These are phyloP conservation scores for Ctenopoma multispine DNA, from an alignment of 2,797 vertebrate genomes.

Conservation along the genomic window DNA sequence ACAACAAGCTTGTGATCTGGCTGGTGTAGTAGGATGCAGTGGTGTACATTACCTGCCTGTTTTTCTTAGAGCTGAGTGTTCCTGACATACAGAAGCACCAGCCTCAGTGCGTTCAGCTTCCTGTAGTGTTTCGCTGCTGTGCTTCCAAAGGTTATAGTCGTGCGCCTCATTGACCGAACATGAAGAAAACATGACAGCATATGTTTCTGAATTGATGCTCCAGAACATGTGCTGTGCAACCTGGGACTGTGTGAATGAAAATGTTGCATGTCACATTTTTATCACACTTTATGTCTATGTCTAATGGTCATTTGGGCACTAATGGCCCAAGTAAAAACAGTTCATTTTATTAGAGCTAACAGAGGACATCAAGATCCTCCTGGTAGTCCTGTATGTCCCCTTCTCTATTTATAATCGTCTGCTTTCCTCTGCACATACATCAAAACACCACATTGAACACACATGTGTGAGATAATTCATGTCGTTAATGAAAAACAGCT, in stretches of 20 bases:
- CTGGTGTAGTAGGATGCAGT: constrained; percentile 13
- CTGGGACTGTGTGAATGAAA: constrained; percentile 19
- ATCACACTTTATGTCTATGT: constrained; percentile 13
- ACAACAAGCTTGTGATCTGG: constrained; percentile 18
- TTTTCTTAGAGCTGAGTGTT: constrained; percentile 1
- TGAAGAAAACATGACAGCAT: constrained; percentile 30
- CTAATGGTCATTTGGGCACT: constrained; percentile 30
- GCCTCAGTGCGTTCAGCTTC: constrained; percentile 7
- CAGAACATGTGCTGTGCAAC: constrained; percentile 20
- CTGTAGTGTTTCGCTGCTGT: constrained; percentile 35
- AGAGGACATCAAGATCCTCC: constrained; percentile 47
- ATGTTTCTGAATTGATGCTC: constrained; percentile 47
- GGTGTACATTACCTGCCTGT: constrained; percentile 14
- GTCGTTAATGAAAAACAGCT: constrained; percentile 52
- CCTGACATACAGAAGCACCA: constrained; percentile 13
- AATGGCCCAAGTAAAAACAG: constrained; percentile 52
- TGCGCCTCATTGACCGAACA: constrained; percentile 7
- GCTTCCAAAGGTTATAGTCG: constrained; percentile 13
- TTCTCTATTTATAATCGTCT: constrained; percentile 20
- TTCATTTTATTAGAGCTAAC: constrained; percentile 28
- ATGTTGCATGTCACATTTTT: neutral
- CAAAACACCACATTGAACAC: constrained; percentile 45
- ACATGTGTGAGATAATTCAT: constrained; percentile 41
- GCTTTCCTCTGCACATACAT: constrained; percentile 49
- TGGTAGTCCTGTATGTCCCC: constrained; percentile 27